Evolutionary conservation across 2,797 vertebrate species (phyloP), one percentile per base, ranked within the genome.

Genomic region (Trichosurus vulpecula): DNA sequence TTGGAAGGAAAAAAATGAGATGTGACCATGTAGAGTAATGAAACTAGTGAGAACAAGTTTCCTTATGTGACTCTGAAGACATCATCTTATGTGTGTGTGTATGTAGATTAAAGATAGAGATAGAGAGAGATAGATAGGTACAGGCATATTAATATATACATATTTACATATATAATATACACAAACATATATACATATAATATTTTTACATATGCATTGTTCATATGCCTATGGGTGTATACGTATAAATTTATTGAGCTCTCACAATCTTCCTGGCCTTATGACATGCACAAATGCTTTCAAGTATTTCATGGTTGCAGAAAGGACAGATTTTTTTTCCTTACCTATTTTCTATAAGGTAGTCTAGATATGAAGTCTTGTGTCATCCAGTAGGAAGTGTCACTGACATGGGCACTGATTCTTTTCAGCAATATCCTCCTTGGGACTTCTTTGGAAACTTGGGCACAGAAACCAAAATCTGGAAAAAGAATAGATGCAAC

Each of bases 381-480:
- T 0, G 99, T 99, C 99, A 99, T 99, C 99, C 99, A 99, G 90
- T 99, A 99, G 0, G 99, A 99, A 0, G 99, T 99, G 51, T 99
- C 99, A 91, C 99, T n/a, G n/a, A n/a, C n/a, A n/a, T n/a, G n/a
- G n/a, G n/a, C n/a, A n/a, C n/a, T n/a, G n/a, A n/a, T n/a, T n/a
- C n/a, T n/a, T n/a, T n/a, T 99, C 10, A 99, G 98, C 0, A 99
- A 99, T 98, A 99, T 99, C 98, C 99, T 99, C 98, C 99, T 99
- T 30, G 99, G 99, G 66, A 99, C 99, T 98, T 99, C 99, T 99
- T 99, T 99, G 95, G 99, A 99, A 98, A 99, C 99, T 99, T 99
- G 99, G 97, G 99, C 99, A 54, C 99, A 99, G 98, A 99, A 99
- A 94, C 99, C 99, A 2, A 99, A 99, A 98, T 99, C 99, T 99